Conservation (phyloP, 2,797 vertebrate genomes). For the Ammospiza maritima region DNA sequence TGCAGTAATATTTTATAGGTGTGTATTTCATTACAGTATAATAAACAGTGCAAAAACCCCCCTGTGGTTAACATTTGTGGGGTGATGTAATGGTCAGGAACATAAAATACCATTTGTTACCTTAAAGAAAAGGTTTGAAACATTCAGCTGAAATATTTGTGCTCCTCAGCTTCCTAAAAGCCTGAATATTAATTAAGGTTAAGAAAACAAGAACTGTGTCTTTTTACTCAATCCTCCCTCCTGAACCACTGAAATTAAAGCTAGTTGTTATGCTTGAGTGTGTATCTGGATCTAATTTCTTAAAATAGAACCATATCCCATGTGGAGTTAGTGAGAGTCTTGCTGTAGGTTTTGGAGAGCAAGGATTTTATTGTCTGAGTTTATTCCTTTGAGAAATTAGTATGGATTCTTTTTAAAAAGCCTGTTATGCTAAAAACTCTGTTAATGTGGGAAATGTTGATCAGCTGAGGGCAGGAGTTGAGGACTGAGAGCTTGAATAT, state of each 20-base stretch:
- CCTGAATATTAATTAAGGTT: background rate
- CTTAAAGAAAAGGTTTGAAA: background rate
- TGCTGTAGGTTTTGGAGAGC: background rate
- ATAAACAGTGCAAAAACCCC: background rate
- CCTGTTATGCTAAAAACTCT: background rate
- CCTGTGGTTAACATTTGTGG: background rate
- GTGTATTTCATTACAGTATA: background rate
- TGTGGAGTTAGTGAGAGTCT: background rate
- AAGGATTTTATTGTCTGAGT: background rate
- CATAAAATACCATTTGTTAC: background rate
- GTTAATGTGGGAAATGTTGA: background rate
- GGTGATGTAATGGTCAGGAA: background rate
- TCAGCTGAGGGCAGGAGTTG: background rate
- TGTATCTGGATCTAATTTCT: background rate
- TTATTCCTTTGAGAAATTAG: background rate
- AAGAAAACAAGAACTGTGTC: background rate
- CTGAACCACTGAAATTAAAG: background rate
- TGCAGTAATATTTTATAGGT: conserved; percentile 99
- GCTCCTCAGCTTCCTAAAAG: background rate
- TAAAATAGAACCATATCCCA: background rate
- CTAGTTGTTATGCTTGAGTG: background rate
- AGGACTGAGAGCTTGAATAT: background rate
- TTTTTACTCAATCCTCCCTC: background rate
- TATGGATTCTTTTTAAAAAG: background rate
- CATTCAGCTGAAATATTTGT: background rate